Percentiles rank a stretch among this genome's conserved stretches.
Conservation (phyloP, 1,140 invertebrate genomes). For the Galleria mellonella region DNA sequence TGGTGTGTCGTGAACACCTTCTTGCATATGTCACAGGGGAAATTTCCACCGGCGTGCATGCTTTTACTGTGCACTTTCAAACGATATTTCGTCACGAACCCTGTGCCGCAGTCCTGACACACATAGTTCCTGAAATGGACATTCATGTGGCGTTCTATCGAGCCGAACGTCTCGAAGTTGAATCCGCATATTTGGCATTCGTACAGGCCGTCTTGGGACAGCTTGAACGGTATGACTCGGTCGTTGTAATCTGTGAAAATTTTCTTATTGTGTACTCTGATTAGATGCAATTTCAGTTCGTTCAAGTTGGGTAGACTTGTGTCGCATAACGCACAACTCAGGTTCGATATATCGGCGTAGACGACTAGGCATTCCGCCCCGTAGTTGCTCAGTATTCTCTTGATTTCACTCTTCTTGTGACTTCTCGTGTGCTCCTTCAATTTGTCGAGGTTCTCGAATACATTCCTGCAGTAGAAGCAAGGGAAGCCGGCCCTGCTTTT, state of each 20-base stretch:
- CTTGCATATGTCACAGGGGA: conserved; percentile 46
- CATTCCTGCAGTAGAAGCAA: conserved; percentile 53
- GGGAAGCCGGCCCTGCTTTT: conserved; percentile 43
- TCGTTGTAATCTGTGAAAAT: conserved; percentile 37
- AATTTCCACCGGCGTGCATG: conserved; percentile 44
- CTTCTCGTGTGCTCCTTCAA: conserved; percentile 27
- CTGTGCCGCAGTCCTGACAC: conserved; percentile 54
- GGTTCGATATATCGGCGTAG: conserved; percentile 46
- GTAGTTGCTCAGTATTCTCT: conserved; percentile 28
- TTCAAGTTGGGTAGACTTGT: conserved; percentile 29
- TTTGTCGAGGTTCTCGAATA: conserved; percentile 37
- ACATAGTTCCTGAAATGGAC: conserved; percentile 59
- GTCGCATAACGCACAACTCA: conserved; percentile 40
- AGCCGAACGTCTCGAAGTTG: conserved; percentile 56
- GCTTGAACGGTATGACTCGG: conserved; percentile 50
- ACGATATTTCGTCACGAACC: conserved; percentile 54
- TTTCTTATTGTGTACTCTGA: conserved; percentile 42
- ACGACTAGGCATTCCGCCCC: conserved; percentile 48
- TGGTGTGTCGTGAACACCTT: conserved; percentile 46
- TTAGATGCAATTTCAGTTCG: conserved; percentile 46
- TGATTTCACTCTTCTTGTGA: conserved; percentile 39
- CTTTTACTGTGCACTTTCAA: conserved; percentile 55
- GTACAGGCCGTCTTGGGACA: conserved; percentile 24
- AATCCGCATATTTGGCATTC: conserved; percentile 53
- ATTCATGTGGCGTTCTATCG: conserved; percentile 62